Evolutionary conservation across 2,113 vertebrate genomes (phyloP).

Genomic region (Actenoides lindsayi): DNA sequence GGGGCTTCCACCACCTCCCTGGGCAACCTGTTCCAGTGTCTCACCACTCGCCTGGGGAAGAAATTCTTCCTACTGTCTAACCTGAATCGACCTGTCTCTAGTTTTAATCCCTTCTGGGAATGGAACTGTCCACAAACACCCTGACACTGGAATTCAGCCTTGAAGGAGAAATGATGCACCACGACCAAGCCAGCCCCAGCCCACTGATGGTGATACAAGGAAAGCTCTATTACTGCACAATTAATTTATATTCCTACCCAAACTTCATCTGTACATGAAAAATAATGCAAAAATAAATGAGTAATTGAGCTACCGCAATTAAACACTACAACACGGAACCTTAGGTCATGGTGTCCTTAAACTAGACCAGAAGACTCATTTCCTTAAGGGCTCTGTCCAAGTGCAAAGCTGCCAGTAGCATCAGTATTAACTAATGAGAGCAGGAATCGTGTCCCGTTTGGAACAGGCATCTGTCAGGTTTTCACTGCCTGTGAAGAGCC

Average conservation of each 20-base stretch:
- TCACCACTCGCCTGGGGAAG: too few species aligned
- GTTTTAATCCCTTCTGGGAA: background rate
- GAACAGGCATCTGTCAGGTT: background rate
- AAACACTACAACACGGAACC: background rate
- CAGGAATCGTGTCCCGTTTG: background rate
- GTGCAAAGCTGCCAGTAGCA: background rate
- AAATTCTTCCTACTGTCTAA: too few species aligned
- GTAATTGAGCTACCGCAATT: background rate
- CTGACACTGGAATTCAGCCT: background rate
- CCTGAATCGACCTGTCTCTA: too few species aligned
- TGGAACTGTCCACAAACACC: background rate
- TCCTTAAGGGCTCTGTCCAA: background rate
- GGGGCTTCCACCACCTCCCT: too few species aligned
- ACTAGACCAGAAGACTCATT: background rate
- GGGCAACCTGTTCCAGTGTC: too few species aligned
- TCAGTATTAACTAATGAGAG: background rate
- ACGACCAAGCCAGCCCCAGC: background rate
- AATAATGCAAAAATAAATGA: background rate
- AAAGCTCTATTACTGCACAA: background rate
- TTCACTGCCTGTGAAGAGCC: background rate
- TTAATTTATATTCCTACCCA: background rate
- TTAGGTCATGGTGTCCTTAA: background rate
- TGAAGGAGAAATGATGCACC: background rate
- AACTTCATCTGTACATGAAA: background rate
- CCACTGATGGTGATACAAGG: background rate